Evolutionary conservation across 30 jellyfish, hydroid and myxozoan genomes (phyloP).

Genomic region (Chrysaora quinquecirrha): DNA sequence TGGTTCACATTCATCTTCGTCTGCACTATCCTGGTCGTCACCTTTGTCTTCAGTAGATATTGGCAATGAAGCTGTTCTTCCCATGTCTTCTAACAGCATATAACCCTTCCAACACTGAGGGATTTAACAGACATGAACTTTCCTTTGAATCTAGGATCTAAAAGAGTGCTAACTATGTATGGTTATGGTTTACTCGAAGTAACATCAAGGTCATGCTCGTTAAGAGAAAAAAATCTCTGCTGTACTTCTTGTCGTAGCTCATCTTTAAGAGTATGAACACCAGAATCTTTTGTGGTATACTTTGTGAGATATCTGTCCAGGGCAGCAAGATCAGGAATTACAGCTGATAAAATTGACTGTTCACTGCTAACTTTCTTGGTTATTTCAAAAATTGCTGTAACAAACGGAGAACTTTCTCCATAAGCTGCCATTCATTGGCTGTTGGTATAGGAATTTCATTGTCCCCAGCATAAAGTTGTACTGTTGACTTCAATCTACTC

Average conservation of each 20-base stretch:
- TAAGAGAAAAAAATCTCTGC: constrained; percentile 30
- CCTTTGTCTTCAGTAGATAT: constrained; percentile 18
- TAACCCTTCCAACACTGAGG: constrained; percentile 38
- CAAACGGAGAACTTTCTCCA: constrained; percentile 51
- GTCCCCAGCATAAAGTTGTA: constrained; percentile 57
- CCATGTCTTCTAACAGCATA: constrained; percentile 57
- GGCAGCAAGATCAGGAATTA: constrained; percentile 53
- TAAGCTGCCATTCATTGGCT: constrained; percentile 66
- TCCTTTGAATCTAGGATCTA: constrained; percentile 70
- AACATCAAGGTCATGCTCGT: constrained; percentile 44
- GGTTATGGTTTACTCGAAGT: constrained; percentile 31
- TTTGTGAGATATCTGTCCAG: constrained; percentile 23
- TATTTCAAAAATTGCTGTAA: constrained; percentile 55
- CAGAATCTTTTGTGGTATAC: constrained; percentile 50
- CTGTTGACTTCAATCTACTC: background rate
- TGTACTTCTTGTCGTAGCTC: constrained; percentile 48
- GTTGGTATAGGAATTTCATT: constrained; percentile 52
- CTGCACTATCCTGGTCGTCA: constrained; percentile 12
- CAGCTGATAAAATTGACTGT: constrained; percentile 28
- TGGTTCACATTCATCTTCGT: constrained; percentile 43
- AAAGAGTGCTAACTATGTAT: constrained; percentile 50
- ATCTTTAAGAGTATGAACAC: constrained; percentile 49
- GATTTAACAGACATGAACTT: constrained; percentile 50
- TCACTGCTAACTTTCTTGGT: constrained; percentile 50
- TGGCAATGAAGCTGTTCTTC: constrained; percentile 30